Base-by-base conservation (phyloP, 2,113 vertebrate genomes). In the Xenopus laevis region DNA sequence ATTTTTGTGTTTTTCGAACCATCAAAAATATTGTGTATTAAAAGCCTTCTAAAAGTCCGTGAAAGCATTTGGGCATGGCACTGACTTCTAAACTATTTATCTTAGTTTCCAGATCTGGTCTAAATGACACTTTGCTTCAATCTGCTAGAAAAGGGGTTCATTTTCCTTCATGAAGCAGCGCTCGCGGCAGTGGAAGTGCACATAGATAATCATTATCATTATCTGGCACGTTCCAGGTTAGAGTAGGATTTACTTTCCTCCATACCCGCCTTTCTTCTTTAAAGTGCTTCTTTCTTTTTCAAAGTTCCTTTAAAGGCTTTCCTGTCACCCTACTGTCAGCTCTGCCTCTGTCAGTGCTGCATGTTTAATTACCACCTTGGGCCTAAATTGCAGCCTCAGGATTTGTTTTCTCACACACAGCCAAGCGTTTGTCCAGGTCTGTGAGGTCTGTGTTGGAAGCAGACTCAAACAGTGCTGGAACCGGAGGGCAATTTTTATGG, bases 331-430 rank as follows among this genome's bases (percentile, higher is more conserved):
- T 79, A 17, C 72, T 33, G 79, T 81, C 73, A 73, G 63, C 30
- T 30, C 15, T 27, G 11, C 21, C 13, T 4, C 71, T 64, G 46
- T 72, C 71, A 57, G 13, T 20, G 20, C 46, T 57, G 4, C 18
- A 1, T n/a, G 44, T 77, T 79, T 67, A 72, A 83, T 79, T 74
- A 79, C 45, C 78, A 72, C 71, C 72, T n/a, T 78, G 52, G 72
- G 0, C 0, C 59, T 62, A 60, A 44, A 20, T 33, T 30, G 65
- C 13, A 0, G 77, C 50, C 77, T 76, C 55, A 71, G 77, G 1
- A 63, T 80, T 18, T 57, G 72, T 81, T 74, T 62, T 17, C 1
- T 18, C 13, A 53, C 64, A 62, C 0, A 10, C 8, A 8, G n/a
- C 27, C 47, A 61, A 74, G 55, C 67, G 27, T 27, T 69, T 2